Conservation (phyloP, 37 sponge, comb jelly and placozoan genomes). For the Geodia barretti region DNA sequence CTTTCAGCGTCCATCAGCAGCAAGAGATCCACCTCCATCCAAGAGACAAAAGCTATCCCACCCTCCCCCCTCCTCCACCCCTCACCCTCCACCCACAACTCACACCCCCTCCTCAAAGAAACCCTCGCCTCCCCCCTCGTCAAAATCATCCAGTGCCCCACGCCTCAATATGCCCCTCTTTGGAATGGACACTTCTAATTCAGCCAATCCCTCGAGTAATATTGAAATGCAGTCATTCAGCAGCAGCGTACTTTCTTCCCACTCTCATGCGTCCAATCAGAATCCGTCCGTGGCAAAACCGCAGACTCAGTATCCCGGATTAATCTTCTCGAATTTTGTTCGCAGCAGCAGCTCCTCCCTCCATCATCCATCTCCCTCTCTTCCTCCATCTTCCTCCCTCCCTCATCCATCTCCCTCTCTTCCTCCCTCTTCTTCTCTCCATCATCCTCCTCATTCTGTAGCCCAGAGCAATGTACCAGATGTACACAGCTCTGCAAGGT, state of each 20-base stretch:
- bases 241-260: background rate
- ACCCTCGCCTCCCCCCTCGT: background rate
- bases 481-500: background rate
- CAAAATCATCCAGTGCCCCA: background rate
- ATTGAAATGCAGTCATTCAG: background rate
- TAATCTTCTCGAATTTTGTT: background rate
- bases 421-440: too few relatives aligned
- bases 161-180: background rate
- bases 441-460: too few relatives aligned
- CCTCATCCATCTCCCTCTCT: too few relatives aligned
- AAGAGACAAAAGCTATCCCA: background rate
- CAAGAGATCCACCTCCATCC: background rate
- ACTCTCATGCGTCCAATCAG: background rate
- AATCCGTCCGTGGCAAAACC: background rate
- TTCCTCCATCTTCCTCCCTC: too few relatives aligned
- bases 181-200: background rate
- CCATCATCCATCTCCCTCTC: too few relatives aligned
- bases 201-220: background rate
- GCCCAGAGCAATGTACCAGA: too few relatives aligned
- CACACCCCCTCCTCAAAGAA: background rate
- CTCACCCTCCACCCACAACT: background rate
- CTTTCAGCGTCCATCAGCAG: background rate
- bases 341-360: background rate
- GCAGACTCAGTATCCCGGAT: background rate
- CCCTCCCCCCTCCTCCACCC: background rate